These are phyloP conservation scores for Actinia equina DNA, from an alignment of 64 coral and sea anemone species.

Conservation along the genomic window DNA sequence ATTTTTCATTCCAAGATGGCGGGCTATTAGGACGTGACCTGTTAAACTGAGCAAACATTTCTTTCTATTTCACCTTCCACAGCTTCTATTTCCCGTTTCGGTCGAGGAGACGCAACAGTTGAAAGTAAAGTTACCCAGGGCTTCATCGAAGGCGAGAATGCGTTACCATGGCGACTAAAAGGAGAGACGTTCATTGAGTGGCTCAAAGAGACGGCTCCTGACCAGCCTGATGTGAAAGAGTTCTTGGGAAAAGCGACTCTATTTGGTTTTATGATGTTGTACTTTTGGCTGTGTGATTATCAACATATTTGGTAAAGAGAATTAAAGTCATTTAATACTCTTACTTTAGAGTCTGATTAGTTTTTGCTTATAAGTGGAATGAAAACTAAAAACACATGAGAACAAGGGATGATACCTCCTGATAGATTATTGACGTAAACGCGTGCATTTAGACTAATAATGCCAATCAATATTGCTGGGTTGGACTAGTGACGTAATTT, in stretches of 20 bases:
- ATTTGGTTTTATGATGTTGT: constrained; percentile 90
- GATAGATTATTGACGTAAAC: no score
- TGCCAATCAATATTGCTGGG: no score
- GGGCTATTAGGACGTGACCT: no score
- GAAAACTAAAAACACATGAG: no score
- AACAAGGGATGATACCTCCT: no score
- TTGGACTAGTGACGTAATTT: no score
- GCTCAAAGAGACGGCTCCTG: constrained; percentile 70
- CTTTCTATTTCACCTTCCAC: background rate
- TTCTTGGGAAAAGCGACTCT: constrained; percentile 81
- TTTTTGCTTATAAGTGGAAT: no score
- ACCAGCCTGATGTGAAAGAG: constrained; percentile 81
- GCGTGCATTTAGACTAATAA: no score
- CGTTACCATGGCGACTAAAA: constrained; percentile 12
- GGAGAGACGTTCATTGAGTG: constrained; percentile 55
- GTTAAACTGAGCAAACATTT: no score
- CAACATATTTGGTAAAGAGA: constrained; percentile 82
- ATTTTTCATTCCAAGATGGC: no score
- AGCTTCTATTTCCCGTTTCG: constrained; percentile 83
- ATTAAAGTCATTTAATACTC: background rate
- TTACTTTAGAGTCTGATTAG: no score
- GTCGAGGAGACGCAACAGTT: constrained; percentile 76
- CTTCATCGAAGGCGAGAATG: background rate
- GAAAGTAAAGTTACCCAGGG: constrained; percentile 25
- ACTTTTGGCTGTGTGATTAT: constrained; percentile 97